phyloP scores from a whole-genome alignment of 1,140 invertebrate species.

The Parasteatoda tepidariorum region DNA sequence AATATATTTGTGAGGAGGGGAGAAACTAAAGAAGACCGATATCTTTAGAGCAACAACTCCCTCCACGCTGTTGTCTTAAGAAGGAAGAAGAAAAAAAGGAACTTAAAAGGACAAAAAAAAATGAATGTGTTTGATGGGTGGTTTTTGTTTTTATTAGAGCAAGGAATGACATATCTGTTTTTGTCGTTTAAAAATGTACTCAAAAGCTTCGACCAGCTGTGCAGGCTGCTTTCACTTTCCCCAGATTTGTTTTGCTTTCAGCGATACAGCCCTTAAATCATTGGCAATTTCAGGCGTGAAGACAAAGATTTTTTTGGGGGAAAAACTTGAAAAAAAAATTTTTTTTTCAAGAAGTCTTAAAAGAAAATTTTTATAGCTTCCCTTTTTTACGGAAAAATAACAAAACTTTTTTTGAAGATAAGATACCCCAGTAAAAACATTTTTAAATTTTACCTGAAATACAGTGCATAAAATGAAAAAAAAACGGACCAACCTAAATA shows the following conservation, averaged over 20 bases:
- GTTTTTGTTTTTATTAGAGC: constrained; percentile 15
- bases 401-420: no score
- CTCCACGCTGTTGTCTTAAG: constrained; percentile 3
- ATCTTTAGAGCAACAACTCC: constrained; percentile 28
- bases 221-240: not conserved
- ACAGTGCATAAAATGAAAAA: no score
- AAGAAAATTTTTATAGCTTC: no score
- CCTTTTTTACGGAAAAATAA: no score
- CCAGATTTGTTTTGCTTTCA: not conserved
- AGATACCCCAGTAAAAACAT: no score
- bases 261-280: no score
- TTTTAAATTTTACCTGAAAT: no score
- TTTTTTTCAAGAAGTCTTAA: no score
- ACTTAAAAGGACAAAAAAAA: not conserved
- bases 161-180: constrained; percentile 23
- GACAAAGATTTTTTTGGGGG: no score
- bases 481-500: no score
- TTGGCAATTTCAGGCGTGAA: no score
- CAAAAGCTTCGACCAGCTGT: not conserved
- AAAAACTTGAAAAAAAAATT: no score
- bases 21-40: constrained; percentile 28
- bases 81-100: not conserved
- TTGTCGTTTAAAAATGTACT: constrained; percentile 27
- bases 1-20: constrained; percentile 12
- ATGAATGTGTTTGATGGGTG: not conserved